Percentiles rank a stretch among this genome's conserved stretches.
phyloP scores from a whole-genome alignment of 2,113 vertebrate species.

The Baryphthengus martii region DNA sequence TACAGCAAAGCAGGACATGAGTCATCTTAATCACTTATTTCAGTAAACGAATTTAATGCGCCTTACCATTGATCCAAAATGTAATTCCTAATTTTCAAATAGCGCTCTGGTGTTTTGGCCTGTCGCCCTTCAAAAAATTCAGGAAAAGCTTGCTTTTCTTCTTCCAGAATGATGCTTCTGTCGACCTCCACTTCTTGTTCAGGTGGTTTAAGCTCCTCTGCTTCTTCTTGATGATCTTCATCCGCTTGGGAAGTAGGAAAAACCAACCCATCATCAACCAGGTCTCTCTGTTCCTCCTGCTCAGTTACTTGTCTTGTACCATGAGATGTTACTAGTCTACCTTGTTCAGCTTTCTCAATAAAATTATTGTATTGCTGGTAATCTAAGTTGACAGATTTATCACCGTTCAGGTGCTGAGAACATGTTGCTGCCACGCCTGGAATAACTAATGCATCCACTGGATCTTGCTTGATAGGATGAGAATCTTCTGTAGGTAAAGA shows the following conservation, averaged over 20 bases:
- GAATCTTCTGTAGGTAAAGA: background rate
- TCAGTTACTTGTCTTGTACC: background rate
- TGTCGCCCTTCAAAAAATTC: conserved; percentile 97
- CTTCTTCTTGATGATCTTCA: conserved; percentile 75
- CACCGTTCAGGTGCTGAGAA: conserved; percentile 28
- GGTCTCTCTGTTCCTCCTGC: conserved; percentile 41
- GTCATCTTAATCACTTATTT: background rate
- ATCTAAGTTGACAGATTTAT: background rate
- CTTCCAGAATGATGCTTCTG: conserved; percentile 81
- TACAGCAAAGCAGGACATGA: background rate
- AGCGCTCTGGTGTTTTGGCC: conserved; percentile 95
- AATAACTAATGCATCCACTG: background rate
- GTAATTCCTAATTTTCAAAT: conserved; percentile 96
- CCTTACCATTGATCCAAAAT: conserved; percentile 96
- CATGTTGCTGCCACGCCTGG: background rate
- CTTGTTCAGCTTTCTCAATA: conserved; percentile 3
- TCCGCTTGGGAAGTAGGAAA: conserved; percentile 60
- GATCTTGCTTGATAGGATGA: background rate
- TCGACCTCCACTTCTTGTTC: conserved; percentile 90
- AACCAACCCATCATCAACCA: conserved; percentile 8
- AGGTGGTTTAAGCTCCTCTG: conserved; percentile 86
- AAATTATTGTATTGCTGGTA: background rate
- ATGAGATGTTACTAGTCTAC: background rate
- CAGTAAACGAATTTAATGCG: background rate
- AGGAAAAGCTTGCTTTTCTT: conserved; percentile 95